Evolutionary conservation across 2,113 vertebrate genomes (phyloP), one percentile per base, ranked within the genome.

Genomic region (Phycodurus eques): DNA sequence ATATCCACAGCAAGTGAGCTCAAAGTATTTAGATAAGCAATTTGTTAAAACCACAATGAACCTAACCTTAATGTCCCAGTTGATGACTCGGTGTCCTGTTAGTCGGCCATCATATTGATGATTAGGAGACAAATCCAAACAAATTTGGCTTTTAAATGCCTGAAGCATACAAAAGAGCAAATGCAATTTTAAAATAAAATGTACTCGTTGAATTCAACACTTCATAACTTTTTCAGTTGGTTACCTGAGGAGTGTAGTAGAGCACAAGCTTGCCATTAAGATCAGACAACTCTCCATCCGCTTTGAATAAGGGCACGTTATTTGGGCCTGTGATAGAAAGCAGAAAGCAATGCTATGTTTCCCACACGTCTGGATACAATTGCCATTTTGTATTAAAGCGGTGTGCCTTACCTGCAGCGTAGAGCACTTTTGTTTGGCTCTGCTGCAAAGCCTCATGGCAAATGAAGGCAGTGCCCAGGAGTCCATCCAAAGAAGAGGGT

Each of bases 231-330:
- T 51, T 70, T 76, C 44, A 65, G 8, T 35, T 22, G 11, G 67
- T 82, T 90, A 99, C 98, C 95, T 98, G 95, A 27, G 98, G 96
- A n/a, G 95, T 97, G 82, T 99, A 99, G 89, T 96, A 95, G 15
- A 99, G 92, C 72, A 99, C 70, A 11, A 99, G 94, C 71, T 94
- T 98, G 88, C 90, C 82, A 71, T 90, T 89, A 42, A 99, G 91
- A 59, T 98, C 98, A 0, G 87, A 93, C 44, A 95, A 76, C 56
- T 98, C 96, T 13, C 95, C 93, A 51, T 98, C 96, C 0, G 91
- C 88, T 4, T 95, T 94, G 84, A 98, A 98, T 0, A 96, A 94
- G 0, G 95, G 92, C 0, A 93, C 91, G 4, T 95, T 90, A 6
- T 98, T 99, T 13, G 98, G 96, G n/a, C 98, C 98, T 99, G 85